phyloP scores from a whole-genome alignment of 2,113 vertebrate species.

The Vimba vimba region DNA sequence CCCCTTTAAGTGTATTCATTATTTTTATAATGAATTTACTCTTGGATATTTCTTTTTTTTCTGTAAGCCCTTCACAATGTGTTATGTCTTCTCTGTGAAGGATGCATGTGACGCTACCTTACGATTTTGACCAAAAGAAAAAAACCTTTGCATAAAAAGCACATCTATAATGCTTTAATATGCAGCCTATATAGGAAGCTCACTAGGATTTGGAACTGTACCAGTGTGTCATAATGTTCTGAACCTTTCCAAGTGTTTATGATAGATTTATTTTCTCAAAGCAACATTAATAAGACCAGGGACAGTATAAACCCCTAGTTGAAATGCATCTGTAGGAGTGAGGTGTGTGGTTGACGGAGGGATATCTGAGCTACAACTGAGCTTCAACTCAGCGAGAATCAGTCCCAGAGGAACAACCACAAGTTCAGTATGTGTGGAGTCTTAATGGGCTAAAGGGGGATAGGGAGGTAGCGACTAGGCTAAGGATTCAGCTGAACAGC shows the following conservation, averaged over 20 bases:
- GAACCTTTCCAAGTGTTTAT: neutral
- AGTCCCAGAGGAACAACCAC: slow-evolving; percentile 17
- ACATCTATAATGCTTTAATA: neutral
- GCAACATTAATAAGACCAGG: slow-evolving; percentile 4
- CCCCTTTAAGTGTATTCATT: too few relatives aligned
- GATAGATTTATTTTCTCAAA: neutral
- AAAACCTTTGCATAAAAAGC: neutral
- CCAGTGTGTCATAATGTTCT: neutral
- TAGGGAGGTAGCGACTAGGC: slow-evolving; percentile 1
- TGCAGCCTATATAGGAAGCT: neutral
- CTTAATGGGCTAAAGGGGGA: slow-evolving; percentile 23
- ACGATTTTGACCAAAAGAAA: neutral
- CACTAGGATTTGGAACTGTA: neutral
- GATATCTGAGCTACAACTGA: slow-evolving; percentile 1
- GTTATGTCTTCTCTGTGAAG: neutral
- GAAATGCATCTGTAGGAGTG: slow-evolving; percentile 5
- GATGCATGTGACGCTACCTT: neutral
- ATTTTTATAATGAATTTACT: neutral
- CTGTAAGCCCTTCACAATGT: neutral
- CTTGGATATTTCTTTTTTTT: neutral
- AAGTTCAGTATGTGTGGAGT: slow-evolving; percentile 27
- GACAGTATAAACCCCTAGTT: neutral
- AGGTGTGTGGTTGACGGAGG: slow-evolving; percentile 1
- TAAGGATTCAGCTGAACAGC: neutral
- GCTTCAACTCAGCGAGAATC: slow-evolving; percentile 11